Percentiles rank a stretch among this genome's conserved stretches.
Conservation (phyloP, 2,113 vertebrate genomes). For the Larimichthys polyactis region DNA sequence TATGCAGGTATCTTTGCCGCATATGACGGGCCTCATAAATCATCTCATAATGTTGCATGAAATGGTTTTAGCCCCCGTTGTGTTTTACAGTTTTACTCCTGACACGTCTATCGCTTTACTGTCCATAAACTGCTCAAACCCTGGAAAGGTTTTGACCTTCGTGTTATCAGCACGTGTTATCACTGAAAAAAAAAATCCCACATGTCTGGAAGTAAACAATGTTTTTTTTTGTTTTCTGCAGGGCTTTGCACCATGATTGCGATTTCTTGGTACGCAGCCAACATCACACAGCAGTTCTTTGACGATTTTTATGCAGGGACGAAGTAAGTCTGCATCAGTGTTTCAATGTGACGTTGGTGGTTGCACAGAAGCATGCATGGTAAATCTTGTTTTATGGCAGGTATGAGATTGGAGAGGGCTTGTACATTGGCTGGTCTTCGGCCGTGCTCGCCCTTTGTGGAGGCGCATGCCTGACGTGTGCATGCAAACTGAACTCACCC, state of each 20-base stretch:
- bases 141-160: background rate
- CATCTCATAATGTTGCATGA: background rate
- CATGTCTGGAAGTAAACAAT: slow-evolving; percentile 11
- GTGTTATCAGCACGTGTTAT: background rate
- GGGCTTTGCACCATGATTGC: slow-evolving; percentile 89
- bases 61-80: background rate
- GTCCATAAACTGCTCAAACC: background rate
- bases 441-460: slow-evolving; percentile 77
- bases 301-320: slow-evolving; percentile 86
- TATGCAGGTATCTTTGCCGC: background rate
- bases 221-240: slow-evolving; percentile 43
- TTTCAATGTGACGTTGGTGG: background rate
- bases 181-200: background rate
- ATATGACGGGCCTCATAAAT: background rate
- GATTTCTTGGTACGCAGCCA: slow-evolving; percentile 90
- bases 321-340: slow-evolving; percentile 85
- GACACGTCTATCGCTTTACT: background rate
- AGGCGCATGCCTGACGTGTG: slow-evolving; percentile 75
- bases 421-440: slow-evolving; percentile 86
- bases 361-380: background rate
- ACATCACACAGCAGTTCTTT: slow-evolving; percentile 90
- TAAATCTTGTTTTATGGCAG: slow-evolving; percentile 55
- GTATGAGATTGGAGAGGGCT: slow-evolving; percentile 83
- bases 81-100: background rate
- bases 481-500: slow-evolving; percentile 54